Percentiles rank a stretch among this genome's conserved stretches.
These are phyloP conservation scores for Gopherus flavomarginatus DNA, from an alignment of 2,113 vertebrate species.

Conservation along the genomic window DNA sequence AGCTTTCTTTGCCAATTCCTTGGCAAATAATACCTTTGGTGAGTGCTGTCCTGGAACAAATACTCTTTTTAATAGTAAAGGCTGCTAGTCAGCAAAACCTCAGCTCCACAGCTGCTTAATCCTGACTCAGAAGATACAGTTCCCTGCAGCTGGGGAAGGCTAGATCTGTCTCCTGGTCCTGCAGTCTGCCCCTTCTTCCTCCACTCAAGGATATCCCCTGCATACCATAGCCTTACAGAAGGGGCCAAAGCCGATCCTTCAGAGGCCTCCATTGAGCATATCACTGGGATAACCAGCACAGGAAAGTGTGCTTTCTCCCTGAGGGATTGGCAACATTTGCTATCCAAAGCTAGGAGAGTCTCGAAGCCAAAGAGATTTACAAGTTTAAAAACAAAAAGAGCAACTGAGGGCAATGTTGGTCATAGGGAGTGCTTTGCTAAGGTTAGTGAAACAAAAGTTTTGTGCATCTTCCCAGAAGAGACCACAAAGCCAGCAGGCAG, in stretches of 20 bases:
- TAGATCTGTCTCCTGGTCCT: background rate
- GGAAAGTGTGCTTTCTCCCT: background rate
- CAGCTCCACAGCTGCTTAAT: background rate
- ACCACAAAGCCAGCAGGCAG: constrained; percentile 68
- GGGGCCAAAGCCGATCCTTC: background rate
- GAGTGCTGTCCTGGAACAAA: background rate
- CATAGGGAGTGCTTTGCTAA: background rate
- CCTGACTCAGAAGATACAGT: background rate
- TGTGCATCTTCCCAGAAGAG: background rate
- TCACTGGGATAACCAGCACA: background rate
- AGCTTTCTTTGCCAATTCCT: background rate
- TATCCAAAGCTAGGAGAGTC: background rate
- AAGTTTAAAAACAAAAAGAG: constrained; percentile 31
- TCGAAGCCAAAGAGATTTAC: background rate
- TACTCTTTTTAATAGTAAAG: background rate
- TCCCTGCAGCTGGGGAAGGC: constrained; percentile 9
- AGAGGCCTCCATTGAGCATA: fast-evolving
- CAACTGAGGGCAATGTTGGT: constrained; percentile 34
- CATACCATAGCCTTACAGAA: background rate
- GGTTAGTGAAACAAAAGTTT: constrained; percentile 30
- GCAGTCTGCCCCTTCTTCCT: background rate
- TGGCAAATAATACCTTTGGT: background rate
- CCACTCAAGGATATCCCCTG: fast-evolving
- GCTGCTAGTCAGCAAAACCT: background rate
- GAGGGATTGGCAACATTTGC: background rate